Percentiles rank a stretch among this genome's conserved stretches.
phyloP scores from a whole-genome alignment of 1,140 invertebrate species.

The Calliphora vicina region DNA sequence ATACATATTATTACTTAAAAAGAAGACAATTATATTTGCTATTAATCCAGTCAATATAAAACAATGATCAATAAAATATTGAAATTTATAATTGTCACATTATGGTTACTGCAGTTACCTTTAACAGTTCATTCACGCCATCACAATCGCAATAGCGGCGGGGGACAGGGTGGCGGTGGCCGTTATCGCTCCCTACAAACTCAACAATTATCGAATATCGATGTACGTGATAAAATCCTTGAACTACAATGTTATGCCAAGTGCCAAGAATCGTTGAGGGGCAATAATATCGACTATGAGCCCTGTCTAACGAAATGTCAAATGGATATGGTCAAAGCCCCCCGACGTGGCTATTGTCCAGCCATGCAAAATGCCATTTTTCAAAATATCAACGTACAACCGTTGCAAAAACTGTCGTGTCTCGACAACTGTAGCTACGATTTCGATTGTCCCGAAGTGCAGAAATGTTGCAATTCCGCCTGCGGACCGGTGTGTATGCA shows the following conservation, averaged over 20 bases:
- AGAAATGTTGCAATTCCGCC: conserved; percentile 71
- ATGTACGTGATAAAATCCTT: conserved; percentile 58
- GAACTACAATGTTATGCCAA: conserved; percentile 56
- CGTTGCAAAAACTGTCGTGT: conserved; percentile 61
- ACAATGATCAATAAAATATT: conserved; percentile 14
- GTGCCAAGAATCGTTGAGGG: conserved; percentile 36
- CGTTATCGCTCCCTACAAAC: not conserved
- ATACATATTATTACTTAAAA: not conserved
- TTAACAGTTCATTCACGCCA: not conserved
- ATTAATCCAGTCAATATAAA: not conserved
- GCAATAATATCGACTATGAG: conserved; percentile 37
- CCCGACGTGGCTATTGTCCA: conserved; percentile 51
- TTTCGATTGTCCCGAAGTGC: conserved; percentile 70
- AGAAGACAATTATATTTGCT: not conserved
- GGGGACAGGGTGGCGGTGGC: not conserved
- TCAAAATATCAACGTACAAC: conserved; percentile 43
- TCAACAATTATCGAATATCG: conserved; percentile 50
- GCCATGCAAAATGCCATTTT: conserved; percentile 37
- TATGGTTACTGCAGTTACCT: not conserved
- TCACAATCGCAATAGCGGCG: conserved; percentile 15
- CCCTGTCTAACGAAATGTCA: conserved; percentile 49
- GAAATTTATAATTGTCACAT: not conserved
- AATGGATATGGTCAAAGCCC: conserved; percentile 46
- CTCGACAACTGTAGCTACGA: conserved; percentile 70
- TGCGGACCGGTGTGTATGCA: conserved; percentile 67